Conservation (phyloP, 1,140 invertebrate species). For the Drosophila busckii region DNA sequence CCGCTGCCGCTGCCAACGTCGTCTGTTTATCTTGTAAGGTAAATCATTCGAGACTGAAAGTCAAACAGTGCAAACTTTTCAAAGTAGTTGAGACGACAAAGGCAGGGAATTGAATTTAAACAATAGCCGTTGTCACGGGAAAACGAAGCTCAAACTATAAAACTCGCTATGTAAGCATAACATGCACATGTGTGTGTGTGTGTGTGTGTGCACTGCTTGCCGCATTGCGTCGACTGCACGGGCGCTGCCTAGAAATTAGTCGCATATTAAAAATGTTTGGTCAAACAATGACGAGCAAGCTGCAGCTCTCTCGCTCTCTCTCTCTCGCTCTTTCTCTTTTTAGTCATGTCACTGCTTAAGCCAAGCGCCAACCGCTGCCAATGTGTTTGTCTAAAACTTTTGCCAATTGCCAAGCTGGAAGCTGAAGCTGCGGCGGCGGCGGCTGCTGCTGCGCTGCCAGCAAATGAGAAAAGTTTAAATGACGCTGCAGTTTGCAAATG, state of each 20-base stretch:
- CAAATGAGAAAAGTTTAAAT: constrained; percentile 77
- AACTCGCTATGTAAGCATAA: not conserved
- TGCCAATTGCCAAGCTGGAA: no score
- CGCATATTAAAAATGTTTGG: constrained; percentile 73
- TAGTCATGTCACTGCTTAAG: not conserved
- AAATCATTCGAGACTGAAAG: constrained; percentile 77
- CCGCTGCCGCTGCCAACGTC: constrained; percentile 13
- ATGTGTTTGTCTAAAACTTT: constrained; percentile 61
- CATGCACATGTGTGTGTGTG: not conserved
- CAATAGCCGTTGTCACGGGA: constrained; percentile 63
- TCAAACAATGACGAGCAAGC: constrained; percentile 58
- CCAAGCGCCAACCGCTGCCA: constrained; percentile 24
- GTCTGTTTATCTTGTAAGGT: constrained; percentile 76
- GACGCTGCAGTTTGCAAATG: constrained; percentile 75
- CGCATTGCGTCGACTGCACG: constrained; percentile 51
- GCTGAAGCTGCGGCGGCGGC: constrained; percentile 20
- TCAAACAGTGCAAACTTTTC: constrained; percentile 69
- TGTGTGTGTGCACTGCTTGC: constrained; percentile 25
- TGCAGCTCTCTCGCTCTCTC: not conserved
- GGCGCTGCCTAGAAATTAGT: constrained; percentile 64
- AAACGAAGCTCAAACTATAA: constrained; percentile 19
- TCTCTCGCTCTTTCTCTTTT: not conserved
- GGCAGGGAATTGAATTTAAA: constrained; percentile 74
- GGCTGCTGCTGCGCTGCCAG: constrained; percentile 48
- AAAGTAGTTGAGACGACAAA: constrained; percentile 76